A percentile compares a stretch with the other conserved stretches of the same genome.
Evolutionary conservation across 2,113 vertebrate genomes (phyloP).

Genomic region (Papio anubis): DNA sequence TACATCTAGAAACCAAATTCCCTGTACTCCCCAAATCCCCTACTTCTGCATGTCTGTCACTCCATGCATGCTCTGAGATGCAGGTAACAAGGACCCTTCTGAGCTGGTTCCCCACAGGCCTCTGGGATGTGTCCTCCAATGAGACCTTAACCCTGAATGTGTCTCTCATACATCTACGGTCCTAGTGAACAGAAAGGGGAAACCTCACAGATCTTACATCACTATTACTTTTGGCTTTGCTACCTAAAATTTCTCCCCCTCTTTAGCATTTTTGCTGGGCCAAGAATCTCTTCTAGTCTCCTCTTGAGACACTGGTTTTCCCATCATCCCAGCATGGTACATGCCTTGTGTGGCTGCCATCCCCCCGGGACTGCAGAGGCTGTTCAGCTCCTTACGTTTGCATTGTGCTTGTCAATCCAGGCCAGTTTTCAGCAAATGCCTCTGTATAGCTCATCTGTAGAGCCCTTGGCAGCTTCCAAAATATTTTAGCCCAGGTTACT

Average conservation of each 20-base stretch:
- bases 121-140: background rate
- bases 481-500: constrained; percentile 16
- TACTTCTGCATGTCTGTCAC: background rate
- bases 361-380: background rate
- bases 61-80: background rate
- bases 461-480: background rate
- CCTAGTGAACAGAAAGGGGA: background rate
- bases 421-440: background rate
- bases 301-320: background rate
- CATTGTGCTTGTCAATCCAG: background rate
- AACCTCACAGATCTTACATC: background rate
- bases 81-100: too few relatives aligned
- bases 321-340: background rate
- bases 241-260: background rate
- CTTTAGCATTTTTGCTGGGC: background rate
- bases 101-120: background rate
- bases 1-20: background rate
- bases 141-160: background rate
- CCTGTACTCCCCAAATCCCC: background rate
- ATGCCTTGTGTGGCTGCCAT: background rate
- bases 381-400: background rate
- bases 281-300: background rate
- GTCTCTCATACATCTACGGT: background rate
- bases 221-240: background rate
- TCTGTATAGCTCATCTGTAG: background rate